Evolutionary conservation across 2,888 invertebrate genomes (phyloP).

Genomic region (Zygaena filipendulae): DNA sequence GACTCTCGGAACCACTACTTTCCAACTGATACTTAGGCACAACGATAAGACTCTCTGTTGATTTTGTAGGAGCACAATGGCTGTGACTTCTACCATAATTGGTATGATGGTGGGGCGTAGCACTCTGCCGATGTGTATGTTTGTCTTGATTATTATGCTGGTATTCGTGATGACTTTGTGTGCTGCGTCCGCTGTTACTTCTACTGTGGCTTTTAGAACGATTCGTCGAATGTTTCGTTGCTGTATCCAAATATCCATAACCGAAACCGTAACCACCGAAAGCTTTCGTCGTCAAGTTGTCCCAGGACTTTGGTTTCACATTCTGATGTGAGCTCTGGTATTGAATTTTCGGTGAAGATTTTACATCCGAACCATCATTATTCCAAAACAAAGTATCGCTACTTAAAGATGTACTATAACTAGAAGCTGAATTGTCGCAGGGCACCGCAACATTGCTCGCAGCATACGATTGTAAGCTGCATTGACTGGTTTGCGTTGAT

Average conservation of each 20-base stretch:
- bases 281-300: conserved; percentile 86
- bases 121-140: conserved; percentile 55
- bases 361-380: conserved; percentile 51
- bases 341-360: conserved; percentile 57
- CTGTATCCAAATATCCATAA: conserved; percentile 83
- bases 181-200: conserved; percentile 69
- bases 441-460: conserved; percentile 77
- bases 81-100: conserved; percentile 60
- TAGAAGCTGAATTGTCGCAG: conserved; percentile 78
- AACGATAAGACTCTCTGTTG: conserved; percentile 81
- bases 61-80: conserved; percentile 76
- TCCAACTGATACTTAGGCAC: conserved; percentile 72
- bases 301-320: conserved; percentile 89
- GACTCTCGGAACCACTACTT: conserved; percentile 72
- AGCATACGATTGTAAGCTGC: conserved; percentile 85
- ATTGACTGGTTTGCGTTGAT: conserved; percentile 78
- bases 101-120: conserved; percentile 48
- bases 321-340: conserved; percentile 56
- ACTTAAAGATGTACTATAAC: conserved; percentile 87
- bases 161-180: conserved; percentile 64
- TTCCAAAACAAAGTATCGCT: conserved; percentile 91
- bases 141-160: conserved; percentile 47
- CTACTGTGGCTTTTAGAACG: conserved; percentile 59
- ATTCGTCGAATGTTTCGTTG: conserved; percentile 41
- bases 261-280: conserved; percentile 90